Percentiles rank a stretch among this genome's conserved stretches.
Conservation (phyloP, 2,113 vertebrate genomes). For the Gymnorhina tibicen region DNA sequence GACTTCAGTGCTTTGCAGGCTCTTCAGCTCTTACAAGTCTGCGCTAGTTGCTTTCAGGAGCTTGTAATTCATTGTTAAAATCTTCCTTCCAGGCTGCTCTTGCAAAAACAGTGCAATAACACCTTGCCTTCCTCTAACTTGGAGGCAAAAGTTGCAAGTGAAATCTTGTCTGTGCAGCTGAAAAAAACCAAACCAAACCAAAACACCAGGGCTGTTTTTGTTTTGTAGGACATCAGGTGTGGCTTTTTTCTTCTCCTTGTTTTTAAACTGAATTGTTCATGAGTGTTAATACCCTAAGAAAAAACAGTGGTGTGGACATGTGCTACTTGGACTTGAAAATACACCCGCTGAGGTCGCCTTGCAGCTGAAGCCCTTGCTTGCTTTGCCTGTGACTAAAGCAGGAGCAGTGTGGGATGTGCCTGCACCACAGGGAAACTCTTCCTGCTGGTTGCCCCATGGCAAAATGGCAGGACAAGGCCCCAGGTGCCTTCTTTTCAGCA, state of each 20-base stretch:
- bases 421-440: neutral
- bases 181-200: neutral
- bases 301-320: neutral
- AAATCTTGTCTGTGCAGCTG: slow-evolving; percentile 40
- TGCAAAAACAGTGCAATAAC: slow-evolving; percentile 29
- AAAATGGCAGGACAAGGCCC: neutral
- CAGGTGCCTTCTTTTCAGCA: neutral
- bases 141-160: slow-evolving; percentile 25
- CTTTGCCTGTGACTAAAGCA: neutral
- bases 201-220: neutral
- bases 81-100: slow-evolving; percentile 33
- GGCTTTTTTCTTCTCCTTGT: neutral
- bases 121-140: slow-evolving; percentile 31
- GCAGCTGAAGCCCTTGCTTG: neutral
- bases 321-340: neutral
- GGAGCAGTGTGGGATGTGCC: neutral
- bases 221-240: neutral
- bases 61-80: slow-evolving; percentile 45
- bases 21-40: neutral
- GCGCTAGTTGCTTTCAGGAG: slow-evolving; percentile 17
- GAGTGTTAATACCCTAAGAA: neutral
- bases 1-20: neutral
- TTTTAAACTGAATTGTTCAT: neutral
- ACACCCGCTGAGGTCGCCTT: neutral
- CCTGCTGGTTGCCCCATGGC: neutral